Evolutionary conservation across 2,888 invertebrate genomes (phyloP).

Genomic region (Dryadula phaetusa): DNA sequence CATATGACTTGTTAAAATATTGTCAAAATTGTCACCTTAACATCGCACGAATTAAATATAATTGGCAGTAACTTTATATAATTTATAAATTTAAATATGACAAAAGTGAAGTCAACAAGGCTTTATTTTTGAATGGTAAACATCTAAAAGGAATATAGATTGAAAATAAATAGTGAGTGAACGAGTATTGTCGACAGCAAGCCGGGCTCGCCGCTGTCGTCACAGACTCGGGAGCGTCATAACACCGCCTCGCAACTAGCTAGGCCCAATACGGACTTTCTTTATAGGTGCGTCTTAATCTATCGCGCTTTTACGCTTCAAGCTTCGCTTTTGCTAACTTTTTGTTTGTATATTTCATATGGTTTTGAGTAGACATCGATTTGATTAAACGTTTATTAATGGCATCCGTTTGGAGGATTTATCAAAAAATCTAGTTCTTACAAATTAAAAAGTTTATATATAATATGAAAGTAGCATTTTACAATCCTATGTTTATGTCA

Average conservation of each 20-base stretch:
- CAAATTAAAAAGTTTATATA: too few species aligned
- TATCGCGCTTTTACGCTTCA: constrained; percentile 50
- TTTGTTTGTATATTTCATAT: background rate
- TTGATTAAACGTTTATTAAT: too few species aligned
- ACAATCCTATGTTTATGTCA: too few species aligned
- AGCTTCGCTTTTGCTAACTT: constrained; percentile 27
- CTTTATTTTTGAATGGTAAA: too few species aligned
- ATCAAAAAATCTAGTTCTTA: too few species aligned
- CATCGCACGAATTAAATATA: background rate
- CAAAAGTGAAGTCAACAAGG: background rate
- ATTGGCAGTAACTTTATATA: constrained; percentile 8
- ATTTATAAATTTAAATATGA: background rate
- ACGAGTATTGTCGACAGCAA: constrained; percentile 38
- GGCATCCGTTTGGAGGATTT: too few species aligned
- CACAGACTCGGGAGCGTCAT: constrained; percentile 65
- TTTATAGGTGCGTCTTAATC: constrained; percentile 73
- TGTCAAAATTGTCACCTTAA: background rate
- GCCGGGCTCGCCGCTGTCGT: constrained; percentile 68
- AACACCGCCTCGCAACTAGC: constrained; percentile 58
- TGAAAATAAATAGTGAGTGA: constrained; percentile 27
- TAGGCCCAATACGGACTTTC: constrained; percentile 64
- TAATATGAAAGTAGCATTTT: too few species aligned
- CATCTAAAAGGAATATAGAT: background rate
- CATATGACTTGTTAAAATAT: background rate
- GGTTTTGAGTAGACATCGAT: background rate